phyloP scores from a whole-genome alignment of 2,888 invertebrate species.

The Aphodius sticticus region DNA sequence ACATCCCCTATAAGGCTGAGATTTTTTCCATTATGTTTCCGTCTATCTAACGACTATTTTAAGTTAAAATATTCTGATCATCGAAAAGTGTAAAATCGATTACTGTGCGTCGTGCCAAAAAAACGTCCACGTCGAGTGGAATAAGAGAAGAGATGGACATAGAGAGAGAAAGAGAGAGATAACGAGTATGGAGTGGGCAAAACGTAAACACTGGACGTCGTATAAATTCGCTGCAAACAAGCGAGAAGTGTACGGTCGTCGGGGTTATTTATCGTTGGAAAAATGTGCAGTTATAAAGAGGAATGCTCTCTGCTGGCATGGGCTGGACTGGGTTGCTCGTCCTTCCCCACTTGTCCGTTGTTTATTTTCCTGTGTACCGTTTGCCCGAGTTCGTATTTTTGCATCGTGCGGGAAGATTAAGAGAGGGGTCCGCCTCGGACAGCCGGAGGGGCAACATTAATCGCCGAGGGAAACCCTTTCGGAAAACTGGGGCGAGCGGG shows the following conservation, averaged over 20 bases:
- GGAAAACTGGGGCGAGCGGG: slow-evolving; percentile 21
- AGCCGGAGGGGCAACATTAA: slow-evolving; percentile 15
- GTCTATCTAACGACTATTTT: too few species aligned
- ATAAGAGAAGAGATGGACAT: too few species aligned
- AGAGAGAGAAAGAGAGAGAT: too few species aligned
- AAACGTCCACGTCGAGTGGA: too few species aligned
- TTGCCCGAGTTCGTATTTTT: slow-evolving; percentile 22
- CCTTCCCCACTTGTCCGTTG: slow-evolving; percentile 5
- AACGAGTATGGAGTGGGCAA: too few species aligned
- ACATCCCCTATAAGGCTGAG: too few species aligned
- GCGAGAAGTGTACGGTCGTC: slow-evolving; percentile 16
- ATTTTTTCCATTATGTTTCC: too few species aligned
- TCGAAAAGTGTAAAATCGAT: too few species aligned
- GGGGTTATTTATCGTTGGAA: slow-evolving; percentile 17
- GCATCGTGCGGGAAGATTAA: slow-evolving; percentile 21
- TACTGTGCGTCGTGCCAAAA: not conserved
- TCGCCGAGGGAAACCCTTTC: slow-evolving; percentile 4
- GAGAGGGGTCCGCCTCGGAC: slow-evolving; percentile 13
- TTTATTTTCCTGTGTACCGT: slow-evolving; percentile 15
- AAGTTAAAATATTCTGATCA: too few species aligned
- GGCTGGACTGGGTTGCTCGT: not conserved
- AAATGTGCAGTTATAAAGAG: slow-evolving; percentile 25
- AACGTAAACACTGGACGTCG: too few species aligned
- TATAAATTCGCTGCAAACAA: slow-evolving; percentile 17
- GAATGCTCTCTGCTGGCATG: slow-evolving; percentile 5